Base-by-base conservation (phyloP, 2,797 vertebrate species). In the Sebastes iracundus region DNA sequence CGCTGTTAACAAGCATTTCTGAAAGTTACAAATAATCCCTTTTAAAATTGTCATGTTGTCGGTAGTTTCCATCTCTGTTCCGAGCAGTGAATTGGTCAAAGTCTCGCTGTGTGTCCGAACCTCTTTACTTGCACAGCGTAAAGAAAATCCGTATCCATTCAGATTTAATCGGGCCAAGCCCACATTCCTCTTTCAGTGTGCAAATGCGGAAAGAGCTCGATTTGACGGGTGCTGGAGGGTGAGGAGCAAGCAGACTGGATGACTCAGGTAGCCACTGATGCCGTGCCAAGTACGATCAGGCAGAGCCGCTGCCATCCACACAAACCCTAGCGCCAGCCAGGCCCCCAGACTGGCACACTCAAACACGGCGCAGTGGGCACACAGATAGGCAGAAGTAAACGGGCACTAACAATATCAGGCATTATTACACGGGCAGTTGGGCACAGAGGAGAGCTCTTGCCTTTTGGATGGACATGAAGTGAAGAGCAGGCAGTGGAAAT, bases 181-280 rank as follows among this genome's bases (percentile, higher is more conserved):
- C 80, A 58, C 80, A 66, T 79, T 82, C 83, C 83, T 81, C 72
- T 84, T 30, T 73, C 52, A 25, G 79, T 33, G 60, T 87, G 86
- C 83, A 79, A 87, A 87, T 89, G 86, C 77, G 74, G 92, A 93
- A 86, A 83, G 82, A 85, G 80, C 83, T 91, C 18, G 64, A 89
- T 83, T 83, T 92, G 93, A 92, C 76, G 81, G 81, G 81, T 66
- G 80, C 82, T 71, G 76, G 86, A 85, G 87, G 83, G 83, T 69
- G 86, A 88, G 85, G 83, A 88, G 85, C 78, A 77, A 82, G 89
- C 90, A 90, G 89, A 93, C 89, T 80, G 85, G 75, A 91, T 94
- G 94, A 95, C 93, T 95, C 90, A 92, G 94, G 92, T 94, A 89
- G 84, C 78, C 80, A 77, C 82, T 90, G 93, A 94, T 88, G 89